Conservation (phyloP, 2,888 invertebrate genomes). For the Reticulitermes lucifugus region DNA sequence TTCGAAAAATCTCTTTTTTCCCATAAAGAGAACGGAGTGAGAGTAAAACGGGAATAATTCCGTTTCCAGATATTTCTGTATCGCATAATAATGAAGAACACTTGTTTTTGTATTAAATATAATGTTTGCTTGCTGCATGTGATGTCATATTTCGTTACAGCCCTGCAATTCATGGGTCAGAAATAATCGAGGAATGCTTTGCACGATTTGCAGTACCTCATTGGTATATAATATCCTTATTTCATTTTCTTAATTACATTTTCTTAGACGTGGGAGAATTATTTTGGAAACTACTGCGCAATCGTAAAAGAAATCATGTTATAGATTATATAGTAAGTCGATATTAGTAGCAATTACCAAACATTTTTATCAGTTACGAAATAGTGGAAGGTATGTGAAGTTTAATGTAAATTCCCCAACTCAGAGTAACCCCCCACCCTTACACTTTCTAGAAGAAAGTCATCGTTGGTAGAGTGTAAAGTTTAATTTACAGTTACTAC, state of each 20-base stretch:
- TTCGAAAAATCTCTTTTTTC: no score
- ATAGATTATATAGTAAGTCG: conserved; percentile 11
- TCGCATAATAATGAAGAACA: no score
- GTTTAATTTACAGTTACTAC: neutral
- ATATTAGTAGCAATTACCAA: conserved; percentile 17
- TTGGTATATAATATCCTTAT: neutral
- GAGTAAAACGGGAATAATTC: no score
- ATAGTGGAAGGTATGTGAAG: neutral
- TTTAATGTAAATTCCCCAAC: neutral
- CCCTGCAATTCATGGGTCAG: no score
- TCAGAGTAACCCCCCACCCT: neutral
- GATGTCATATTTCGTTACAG: no score
- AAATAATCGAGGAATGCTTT: no score
- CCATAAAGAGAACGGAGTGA: no score
- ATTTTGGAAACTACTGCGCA: neutral
- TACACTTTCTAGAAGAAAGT: neutral
- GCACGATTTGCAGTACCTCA: no score
- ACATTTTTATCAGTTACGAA: neutral
- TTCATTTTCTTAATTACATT: neutral
- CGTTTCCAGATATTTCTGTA: no score
- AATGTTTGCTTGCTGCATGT: no score
- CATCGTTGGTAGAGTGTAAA: neutral
- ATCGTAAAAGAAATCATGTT: neutral
- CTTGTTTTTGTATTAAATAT: no score
- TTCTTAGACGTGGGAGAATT: neutral